These are phyloP conservation scores for Conops quadrifasciatus DNA, from an alignment of 2,888 invertebrate genomes.

Conservation along the genomic window DNA sequence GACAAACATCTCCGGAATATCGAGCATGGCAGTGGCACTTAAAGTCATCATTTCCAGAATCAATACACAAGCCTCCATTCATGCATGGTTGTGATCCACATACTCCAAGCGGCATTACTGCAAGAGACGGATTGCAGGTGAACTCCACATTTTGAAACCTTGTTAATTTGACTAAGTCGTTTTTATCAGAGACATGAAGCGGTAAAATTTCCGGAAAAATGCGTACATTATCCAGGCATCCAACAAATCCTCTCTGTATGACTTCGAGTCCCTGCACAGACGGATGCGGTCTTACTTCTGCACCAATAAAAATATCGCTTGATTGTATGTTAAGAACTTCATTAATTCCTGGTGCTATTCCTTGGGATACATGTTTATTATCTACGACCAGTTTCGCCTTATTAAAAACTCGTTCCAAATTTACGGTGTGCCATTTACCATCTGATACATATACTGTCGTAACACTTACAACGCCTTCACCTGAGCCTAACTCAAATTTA, in stretches of 20 bases:
- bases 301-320: constrained; percentile 85
- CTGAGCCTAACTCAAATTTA: constrained; percentile 91
- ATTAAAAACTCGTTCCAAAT: constrained; percentile 83
- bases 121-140: constrained; percentile 70
- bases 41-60: constrained; percentile 71
- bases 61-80: constrained; percentile 77
- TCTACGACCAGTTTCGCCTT: constrained; percentile 82
- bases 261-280: constrained; percentile 77
- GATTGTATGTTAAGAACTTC: constrained; percentile 86
- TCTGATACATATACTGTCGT: constrained; percentile 81
- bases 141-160: constrained; percentile 77
- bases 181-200: constrained; percentile 74
- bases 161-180: constrained; percentile 72
- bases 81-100: constrained; percentile 82
- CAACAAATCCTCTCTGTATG: constrained; percentile 86
- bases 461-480: constrained; percentile 83
- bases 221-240: constrained; percentile 88
- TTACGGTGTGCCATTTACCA: constrained; percentile 83
- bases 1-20: constrained; percentile 81
- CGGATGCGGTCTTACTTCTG: constrained; percentile 80
- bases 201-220: constrained; percentile 81
- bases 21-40: constrained; percentile 82
- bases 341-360: constrained; percentile 82
- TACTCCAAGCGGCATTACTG: constrained; percentile 71
- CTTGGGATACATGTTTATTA: constrained; percentile 75